Base-by-base conservation (phyloP, 2,888 invertebrate genomes). In the Nomada fucata region DNA sequence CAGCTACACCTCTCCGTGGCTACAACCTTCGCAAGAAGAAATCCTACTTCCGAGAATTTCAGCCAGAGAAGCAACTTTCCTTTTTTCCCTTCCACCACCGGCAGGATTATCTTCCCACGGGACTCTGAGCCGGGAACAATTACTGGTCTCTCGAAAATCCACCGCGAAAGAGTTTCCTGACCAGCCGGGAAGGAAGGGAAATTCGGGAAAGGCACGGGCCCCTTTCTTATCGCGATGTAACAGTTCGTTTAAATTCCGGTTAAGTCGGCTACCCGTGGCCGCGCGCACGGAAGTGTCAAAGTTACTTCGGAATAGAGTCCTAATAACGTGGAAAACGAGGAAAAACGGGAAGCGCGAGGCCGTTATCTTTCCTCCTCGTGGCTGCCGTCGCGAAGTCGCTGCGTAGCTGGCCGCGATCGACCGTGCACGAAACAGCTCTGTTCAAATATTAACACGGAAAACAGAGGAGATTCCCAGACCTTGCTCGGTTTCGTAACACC, bases 401-500 rank as follows among this genome's bases (percentile, higher is more conserved):
- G 57, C 61, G 76, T 44, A 50, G 71, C 52, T 65, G 69, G 63
- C 75, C 71, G 52, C 77, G 79, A 20, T 23, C 75, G 82, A 36
- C 52, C 78, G 61, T 26, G 79, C 80, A 79, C 86, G 89, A 88
- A 90, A 89, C 86, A 84, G 83, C 89, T 80, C 89, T 91, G 91
- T 92, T 92, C 93, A 93, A 93, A 93, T 93, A 93, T 93, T 93
- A 93, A 92, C 93, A 91, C 70, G 88, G 91, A 91, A 92, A 92
- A 93, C 92, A 93, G 89, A 86, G 89, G 88, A 90, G 89, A 89
- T 90, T 88, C 89, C 87, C 88, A 89, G 90, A 90, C 88, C 84
- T 87, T 88, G 89, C 90, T 89, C 90, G 89, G 90, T 93, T 91
- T 92, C 91, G 92, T 93, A 93, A 93, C 90, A 93, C 93, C 91